Conservation (phyloP, 1,140 invertebrate genomes). For the Arctopsyche grandis region DNA sequence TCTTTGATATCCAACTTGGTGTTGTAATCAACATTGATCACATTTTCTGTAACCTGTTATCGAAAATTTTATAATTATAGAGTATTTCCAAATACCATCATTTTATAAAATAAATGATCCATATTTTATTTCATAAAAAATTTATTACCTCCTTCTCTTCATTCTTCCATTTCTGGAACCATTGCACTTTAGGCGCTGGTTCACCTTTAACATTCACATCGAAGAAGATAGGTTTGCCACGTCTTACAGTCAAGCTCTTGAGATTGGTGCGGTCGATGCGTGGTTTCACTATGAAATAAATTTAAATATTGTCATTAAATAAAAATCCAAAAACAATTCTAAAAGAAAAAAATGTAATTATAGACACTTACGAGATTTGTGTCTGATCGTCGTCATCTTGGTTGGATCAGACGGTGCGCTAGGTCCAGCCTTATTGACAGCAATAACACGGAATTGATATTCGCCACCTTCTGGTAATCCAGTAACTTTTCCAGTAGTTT, state of each 20-base stretch:
- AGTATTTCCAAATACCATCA: too few species aligned
- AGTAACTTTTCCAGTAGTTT: constrained; percentile 80
- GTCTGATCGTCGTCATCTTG: constrained; percentile 90
- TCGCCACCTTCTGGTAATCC: constrained; percentile 91
- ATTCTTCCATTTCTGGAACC: constrained; percentile 76
- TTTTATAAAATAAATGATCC: not conserved
- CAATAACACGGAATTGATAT: constrained; percentile 94
- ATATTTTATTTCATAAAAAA: constrained; percentile 55
- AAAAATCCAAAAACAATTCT: not conserved
- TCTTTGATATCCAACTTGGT: constrained; percentile 91
- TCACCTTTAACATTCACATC: constrained; percentile 95
- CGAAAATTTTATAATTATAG: constrained; percentile 58
- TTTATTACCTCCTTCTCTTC: constrained; percentile 63
- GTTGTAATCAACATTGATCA: constrained; percentile 92
- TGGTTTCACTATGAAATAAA: constrained; percentile 82
- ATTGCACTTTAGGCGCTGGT: constrained; percentile 91
- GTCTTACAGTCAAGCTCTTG: constrained; percentile 88
- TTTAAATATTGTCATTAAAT: constrained; percentile 1
- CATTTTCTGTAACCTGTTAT: constrained; percentile 68
- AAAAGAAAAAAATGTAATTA: not conserved
- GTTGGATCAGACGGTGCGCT: constrained; percentile 95
- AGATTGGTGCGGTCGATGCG: constrained; percentile 95
- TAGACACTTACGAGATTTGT: constrained; percentile 84
- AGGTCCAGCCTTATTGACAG: constrained; percentile 95
- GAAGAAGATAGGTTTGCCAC: constrained; percentile 92